These are phyloP conservation scores for Leucozona laternaria DNA, from an alignment of 2,888 invertebrate genomes.

Conservation along the genomic window DNA sequence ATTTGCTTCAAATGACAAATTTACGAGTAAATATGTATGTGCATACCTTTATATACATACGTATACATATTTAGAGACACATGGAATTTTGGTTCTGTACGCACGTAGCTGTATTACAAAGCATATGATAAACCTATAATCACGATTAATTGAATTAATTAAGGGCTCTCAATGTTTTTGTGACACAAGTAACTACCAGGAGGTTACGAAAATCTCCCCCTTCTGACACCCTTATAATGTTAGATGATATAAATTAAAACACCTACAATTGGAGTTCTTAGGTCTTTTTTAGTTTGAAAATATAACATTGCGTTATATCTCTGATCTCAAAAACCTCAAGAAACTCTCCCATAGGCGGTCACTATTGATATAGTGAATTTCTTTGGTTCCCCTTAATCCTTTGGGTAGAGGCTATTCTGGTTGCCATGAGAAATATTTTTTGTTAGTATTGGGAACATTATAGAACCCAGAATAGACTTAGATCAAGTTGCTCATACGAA, in stretches of 20 bases:
- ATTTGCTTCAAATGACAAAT: conserved; percentile 13
- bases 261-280: background rate
- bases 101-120: background rate
- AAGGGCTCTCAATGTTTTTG: conserved; percentile 19
- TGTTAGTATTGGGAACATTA: too few relatives aligned
- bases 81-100: conserved; percentile 40
- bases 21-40: too few relatives aligned
- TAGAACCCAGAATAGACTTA: too few relatives aligned
- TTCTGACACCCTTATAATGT: background rate
- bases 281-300: too few relatives aligned
- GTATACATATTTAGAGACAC: background rate
- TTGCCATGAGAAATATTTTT: too few relatives aligned
- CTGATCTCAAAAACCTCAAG: too few relatives aligned
- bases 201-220: background rate
- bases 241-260: background rate
- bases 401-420: too few relatives aligned
- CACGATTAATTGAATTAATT: conserved; percentile 48
- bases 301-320: too few relatives aligned
- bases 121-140: background rate
- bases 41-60: background rate
- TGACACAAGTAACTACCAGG: background rate
- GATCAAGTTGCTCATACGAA: too few relatives aligned
- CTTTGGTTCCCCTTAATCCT: too few relatives aligned
- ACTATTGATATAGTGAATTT: too few relatives aligned
- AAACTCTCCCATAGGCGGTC: too few relatives aligned